A percentile compares a stretch with the other conserved stretches of the same genome.
Conservation (phyloP, 2,113 vertebrate species). For the Sinocyclocheilus rhinocerous region DNA sequence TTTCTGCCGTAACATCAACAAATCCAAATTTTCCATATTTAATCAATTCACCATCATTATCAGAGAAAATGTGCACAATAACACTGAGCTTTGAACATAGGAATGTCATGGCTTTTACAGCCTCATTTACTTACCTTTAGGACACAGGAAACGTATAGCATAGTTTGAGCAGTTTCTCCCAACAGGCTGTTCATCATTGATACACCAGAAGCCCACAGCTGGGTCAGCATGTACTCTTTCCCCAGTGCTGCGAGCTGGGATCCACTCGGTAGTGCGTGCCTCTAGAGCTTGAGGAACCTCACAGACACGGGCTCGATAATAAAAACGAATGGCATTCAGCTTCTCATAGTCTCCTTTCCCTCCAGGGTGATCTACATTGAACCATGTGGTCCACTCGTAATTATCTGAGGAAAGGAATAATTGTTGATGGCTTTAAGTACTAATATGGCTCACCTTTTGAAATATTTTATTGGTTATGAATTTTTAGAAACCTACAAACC, state of each 20-base stretch:
- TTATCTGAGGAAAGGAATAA: constrained; percentile 65
- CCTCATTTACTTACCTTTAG: constrained; percentile 71
- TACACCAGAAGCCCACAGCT: constrained; percentile 86
- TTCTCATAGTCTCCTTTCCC: constrained; percentile 87
- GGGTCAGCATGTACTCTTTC: constrained; percentile 81
- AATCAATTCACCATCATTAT: background rate
- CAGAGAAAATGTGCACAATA: background rate
- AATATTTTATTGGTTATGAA: background rate
- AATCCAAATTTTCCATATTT: background rate
- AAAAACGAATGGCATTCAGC: constrained; percentile 86
- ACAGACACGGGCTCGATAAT: constrained; percentile 82
- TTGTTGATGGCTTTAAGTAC: background rate
- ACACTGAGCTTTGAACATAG: background rate
- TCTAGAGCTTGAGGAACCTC: constrained; percentile 76
- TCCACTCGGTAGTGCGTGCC: constrained; percentile 86
- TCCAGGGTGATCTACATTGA: constrained; percentile 88
- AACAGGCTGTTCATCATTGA: constrained; percentile 82
- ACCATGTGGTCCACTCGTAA: constrained; percentile 88
- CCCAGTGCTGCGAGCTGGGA: constrained; percentile 77
- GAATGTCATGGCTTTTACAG: background rate
- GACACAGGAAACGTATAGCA: constrained; percentile 82
- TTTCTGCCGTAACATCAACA: background rate
- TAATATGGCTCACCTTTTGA: background rate
- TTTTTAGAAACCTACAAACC: constrained; percentile 50
- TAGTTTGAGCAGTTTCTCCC: constrained; percentile 84